Base-by-base conservation (phyloP, 1,140 invertebrate species). In the Phymastichus coffea region DNA sequence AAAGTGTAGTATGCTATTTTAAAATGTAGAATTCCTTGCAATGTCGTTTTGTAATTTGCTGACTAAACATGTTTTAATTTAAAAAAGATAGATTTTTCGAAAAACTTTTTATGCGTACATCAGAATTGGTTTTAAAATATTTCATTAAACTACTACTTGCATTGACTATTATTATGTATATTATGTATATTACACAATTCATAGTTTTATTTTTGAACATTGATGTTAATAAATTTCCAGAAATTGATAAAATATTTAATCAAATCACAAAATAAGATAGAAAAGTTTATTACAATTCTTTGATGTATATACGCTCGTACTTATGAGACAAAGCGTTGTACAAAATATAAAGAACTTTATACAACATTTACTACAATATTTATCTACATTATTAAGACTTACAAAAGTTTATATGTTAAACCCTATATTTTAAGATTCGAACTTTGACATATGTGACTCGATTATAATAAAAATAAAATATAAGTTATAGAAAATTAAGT, bases 1-100 rank as follows among this genome's bases (percentile, higher is more conserved):
- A 80, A 80, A 66, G 59, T 68, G 1, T 74, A 66, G 54, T 52
- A 20, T 49, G n/a, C n/a, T n/a, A n/a, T n/a, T n/a, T n/a, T n/a
- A n/a, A n/a, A n/a, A n/a, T n/a, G n/a, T n/a, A n/a, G n/a, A n/a
- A n/a, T n/a, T n/a, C n/a, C n/a, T n/a, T n/a, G n/a, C n/a, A n/a
- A n/a, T n/a, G n/a, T n/a, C n/a, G n/a, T n/a, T n/a, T n/a, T n/a
- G n/a, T n/a, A n/a, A n/a, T n/a, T n/a, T n/a, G n/a, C n/a, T n/a
- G n/a, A n/a, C n/a, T n/a, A n/a, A n/a, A n/a, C n/a, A n/a, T n/a
- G n/a, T n/a, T n/a, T n/a, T n/a, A n/a, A n/a, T n/a, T n/a, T n/a
- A n/a, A n/a, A n/a, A n/a, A n/a, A n/a, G n/a, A n/a, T n/a, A n/a
- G n/a, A n/a, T n/a, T n/a, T n/a, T n/a, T n/a, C n/a, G n/a, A n/a